Conservation (phyloP, 2,888 invertebrate species). For the Eupithecia inturbata region DNA sequence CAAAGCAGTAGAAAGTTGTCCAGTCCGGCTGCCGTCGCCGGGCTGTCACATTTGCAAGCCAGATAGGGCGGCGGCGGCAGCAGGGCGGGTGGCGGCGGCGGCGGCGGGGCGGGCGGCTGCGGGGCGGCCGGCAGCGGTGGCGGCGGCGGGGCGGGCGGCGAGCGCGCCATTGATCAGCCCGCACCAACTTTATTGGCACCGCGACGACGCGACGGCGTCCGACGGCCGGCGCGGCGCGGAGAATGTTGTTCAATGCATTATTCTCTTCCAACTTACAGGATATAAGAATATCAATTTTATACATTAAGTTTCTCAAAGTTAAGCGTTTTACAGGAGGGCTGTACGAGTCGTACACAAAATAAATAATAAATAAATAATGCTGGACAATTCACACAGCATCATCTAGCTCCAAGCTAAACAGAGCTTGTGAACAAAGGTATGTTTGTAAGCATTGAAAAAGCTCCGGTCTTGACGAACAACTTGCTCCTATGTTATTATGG, state of each 20-base stretch:
- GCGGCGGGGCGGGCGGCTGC: not conserved
- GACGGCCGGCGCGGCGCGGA: not conserved
- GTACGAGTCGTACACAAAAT: not conserved
- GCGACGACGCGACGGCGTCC: not conserved
- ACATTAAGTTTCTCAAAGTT: not conserved
- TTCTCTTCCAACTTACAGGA: not conserved
- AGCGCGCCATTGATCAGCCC: not conserved
- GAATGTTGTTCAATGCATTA: not conserved
- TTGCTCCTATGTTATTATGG: too few species aligned
- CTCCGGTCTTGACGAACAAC: too few species aligned
- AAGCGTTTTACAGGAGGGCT: not conserved
- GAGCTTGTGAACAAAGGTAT: too few species aligned
- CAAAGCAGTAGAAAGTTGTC: not conserved
- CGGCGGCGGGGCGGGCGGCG: not conserved
- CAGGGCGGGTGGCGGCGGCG: too few species aligned
- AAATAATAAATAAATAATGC: not conserved
- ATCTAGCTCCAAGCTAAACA: too few species aligned
- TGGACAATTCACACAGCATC: too few species aligned
- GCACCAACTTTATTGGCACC: conserved; percentile 1
- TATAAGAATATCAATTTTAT: not conserved
- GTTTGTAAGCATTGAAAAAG: too few species aligned
- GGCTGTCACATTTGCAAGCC: not conserved
- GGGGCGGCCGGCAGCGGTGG: not conserved
- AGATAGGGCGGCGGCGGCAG: not conserved
- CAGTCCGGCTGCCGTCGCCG: not conserved